A percentile compares a stretch with the other conserved stretches of the same genome.
Conservation (phyloP, 2,113 vertebrate genomes). For the Trogon surrucura region DNA sequence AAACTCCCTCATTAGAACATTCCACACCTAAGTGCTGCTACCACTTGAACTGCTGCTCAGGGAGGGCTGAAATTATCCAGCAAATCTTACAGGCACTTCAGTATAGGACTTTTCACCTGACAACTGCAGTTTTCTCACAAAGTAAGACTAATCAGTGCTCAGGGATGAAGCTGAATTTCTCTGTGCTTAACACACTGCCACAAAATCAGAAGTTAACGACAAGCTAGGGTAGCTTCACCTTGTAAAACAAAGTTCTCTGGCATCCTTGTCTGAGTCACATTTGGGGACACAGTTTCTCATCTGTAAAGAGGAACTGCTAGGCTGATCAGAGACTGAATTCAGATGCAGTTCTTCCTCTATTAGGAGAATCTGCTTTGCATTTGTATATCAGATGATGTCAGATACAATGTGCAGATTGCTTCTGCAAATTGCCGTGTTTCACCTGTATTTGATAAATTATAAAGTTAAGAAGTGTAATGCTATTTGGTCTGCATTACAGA, state of each 20-base stretch:
- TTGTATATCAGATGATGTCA: accelerated
- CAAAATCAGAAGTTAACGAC: not conserved
- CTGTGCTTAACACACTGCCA: not conserved
- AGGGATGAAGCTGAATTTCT: not conserved
- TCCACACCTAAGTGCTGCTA: not conserved
- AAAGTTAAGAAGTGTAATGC: not conserved
- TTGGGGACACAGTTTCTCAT: not conserved
- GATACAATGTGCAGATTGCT: not conserved
- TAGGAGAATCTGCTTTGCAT: not conserved
- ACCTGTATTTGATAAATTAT: not conserved
- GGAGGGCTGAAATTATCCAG: not conserved
- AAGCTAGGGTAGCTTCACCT: not conserved
- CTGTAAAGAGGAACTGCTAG: not conserved
- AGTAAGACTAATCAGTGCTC: not conserved
- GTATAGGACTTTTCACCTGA: not conserved
- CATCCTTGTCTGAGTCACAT: not conserved
- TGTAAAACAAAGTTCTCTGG: accelerated
- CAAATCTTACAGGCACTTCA: not conserved
- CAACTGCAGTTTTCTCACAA: not conserved
- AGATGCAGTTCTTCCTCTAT: not conserved
- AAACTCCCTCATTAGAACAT: not conserved
- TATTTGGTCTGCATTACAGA: not conserved
- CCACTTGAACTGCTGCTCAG: not conserved
- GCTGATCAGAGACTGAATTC: not conserved
- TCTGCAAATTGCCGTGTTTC: not conserved